phyloP scores from a whole-genome alignment of 2,113 vertebrate species.

The Erythrolamprus reginae region DNA sequence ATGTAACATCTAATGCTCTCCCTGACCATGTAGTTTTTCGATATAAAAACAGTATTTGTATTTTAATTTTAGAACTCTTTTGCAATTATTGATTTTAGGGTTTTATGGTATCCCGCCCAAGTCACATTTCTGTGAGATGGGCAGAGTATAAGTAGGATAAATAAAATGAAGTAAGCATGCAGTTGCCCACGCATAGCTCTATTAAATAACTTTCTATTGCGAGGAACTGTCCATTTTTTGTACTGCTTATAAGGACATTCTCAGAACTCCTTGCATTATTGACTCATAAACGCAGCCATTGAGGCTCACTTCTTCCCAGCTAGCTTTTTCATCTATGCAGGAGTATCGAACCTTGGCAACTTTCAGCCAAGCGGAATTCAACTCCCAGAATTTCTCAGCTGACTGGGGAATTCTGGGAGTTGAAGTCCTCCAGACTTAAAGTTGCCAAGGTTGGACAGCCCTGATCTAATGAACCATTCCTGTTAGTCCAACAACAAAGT shows the following conservation, averaged over 20 bases:
- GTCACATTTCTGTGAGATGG: not conserved
- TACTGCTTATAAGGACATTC: not conserved
- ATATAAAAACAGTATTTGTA: not conserved
- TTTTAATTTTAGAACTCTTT: not conserved
- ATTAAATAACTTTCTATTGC: too few species aligned
- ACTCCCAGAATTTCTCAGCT: too few species aligned
- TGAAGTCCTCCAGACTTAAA: too few species aligned
- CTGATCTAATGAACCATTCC: not conserved
- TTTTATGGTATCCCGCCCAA: not conserved
- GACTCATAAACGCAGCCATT: not conserved
- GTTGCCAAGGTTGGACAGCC: too few species aligned
- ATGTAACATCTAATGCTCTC: not conserved
- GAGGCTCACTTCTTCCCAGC: not conserved
- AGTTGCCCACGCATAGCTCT: too few species aligned
- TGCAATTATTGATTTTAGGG: not conserved
- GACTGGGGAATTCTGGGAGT: too few species aligned
- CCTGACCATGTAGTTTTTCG: not conserved
- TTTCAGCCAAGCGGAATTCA: too few species aligned
- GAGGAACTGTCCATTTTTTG: not conserved
- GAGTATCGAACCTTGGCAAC: too few species aligned
- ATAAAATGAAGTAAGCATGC: not conserved
- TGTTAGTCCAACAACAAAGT: not conserved
- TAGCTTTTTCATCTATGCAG: not conserved
- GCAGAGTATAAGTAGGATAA: not conserved
- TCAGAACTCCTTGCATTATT: not conserved